A percentile compares a stretch with the other conserved stretches of the same genome.
Conservation (phyloP, 2,888 invertebrate species). For the Hybos culiciformis region DNA sequence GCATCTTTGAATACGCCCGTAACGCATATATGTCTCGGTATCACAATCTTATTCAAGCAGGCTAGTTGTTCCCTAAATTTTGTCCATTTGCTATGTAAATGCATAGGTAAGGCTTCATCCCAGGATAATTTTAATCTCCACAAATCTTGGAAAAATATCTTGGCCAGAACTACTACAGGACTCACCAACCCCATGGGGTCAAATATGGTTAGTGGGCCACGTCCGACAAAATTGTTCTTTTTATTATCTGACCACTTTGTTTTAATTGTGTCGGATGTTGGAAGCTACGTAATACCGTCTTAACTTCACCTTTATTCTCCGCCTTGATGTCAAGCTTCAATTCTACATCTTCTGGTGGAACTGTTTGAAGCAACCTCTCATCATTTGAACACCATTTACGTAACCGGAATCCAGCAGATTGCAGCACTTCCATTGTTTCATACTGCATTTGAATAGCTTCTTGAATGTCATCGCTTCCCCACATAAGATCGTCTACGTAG, state of each 20-base stretch:
- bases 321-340: slow-evolving; percentile 2
- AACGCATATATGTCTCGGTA: neutral
- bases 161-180: slow-evolving; percentile 3
- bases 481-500: slow-evolving; percentile 16
- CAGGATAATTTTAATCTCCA: slow-evolving; percentile 2
- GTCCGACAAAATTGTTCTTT: slow-evolving; percentile 6
- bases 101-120: neutral
- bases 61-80: neutral
- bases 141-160: slow-evolving; percentile 6
- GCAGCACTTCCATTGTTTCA: slow-evolving; percentile 7
- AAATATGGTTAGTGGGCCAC: slow-evolving; percentile 5
- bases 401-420: slow-evolving; percentile 4
- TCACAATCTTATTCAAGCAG: neutral
- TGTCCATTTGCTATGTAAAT: neutral
- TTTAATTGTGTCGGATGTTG: no score
- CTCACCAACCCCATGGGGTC: slow-evolving; percentile 7
- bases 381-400: no score
- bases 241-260: neutral
- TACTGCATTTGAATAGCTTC: slow-evolving; percentile 10
- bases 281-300: slow-evolving; percentile 11
- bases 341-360: slow-evolving; percentile 8
- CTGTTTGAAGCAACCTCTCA: slow-evolving; percentile 2
- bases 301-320: slow-evolving; percentile 6
- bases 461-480: slow-evolving; percentile 9
- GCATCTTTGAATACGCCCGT: neutral